These are phyloP conservation scores for Diplodus puntazzo DNA, from an alignment of 2,797 vertebrate species.

Conservation along the genomic window DNA sequence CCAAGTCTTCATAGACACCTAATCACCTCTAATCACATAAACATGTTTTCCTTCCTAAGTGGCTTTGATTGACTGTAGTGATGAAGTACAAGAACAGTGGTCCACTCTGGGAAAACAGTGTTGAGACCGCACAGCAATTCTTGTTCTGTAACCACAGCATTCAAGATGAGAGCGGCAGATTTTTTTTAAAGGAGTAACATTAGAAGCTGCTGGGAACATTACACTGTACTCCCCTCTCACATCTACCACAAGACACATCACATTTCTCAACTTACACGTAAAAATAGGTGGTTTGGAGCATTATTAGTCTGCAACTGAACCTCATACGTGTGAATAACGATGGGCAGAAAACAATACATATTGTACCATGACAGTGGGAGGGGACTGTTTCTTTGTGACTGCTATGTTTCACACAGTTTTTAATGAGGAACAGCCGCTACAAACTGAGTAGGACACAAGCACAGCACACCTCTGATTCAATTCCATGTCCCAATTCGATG, in stretches of 20 bases:
- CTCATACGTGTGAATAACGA: background rate
- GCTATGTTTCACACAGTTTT: background rate
- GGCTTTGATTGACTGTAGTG: constrained; percentile 41
- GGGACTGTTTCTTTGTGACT: no score
- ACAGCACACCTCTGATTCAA: background rate
- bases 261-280: background rate
- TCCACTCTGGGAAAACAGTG: constrained; percentile 3
- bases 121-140: constrained; percentile 17
- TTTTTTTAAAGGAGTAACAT: constrained; percentile 43
- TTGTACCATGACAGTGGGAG: background rate
- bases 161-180: constrained; percentile 30
- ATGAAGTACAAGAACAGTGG: constrained; percentile 26
- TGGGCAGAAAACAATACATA: background rate
- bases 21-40: constrained; percentile 40
- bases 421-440: background rate
- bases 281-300: no score
- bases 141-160: constrained; percentile 32
- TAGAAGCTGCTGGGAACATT: constrained; percentile 44
- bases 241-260: background rate
- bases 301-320: background rate
- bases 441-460: background rate
- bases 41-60: constrained; percentile 37
- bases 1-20: constrained; percentile 22
- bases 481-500: background rate
- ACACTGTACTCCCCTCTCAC: constrained; percentile 29